Conservation (phyloP, 1,140 invertebrate species). For the Bombus fervidus region DNA sequence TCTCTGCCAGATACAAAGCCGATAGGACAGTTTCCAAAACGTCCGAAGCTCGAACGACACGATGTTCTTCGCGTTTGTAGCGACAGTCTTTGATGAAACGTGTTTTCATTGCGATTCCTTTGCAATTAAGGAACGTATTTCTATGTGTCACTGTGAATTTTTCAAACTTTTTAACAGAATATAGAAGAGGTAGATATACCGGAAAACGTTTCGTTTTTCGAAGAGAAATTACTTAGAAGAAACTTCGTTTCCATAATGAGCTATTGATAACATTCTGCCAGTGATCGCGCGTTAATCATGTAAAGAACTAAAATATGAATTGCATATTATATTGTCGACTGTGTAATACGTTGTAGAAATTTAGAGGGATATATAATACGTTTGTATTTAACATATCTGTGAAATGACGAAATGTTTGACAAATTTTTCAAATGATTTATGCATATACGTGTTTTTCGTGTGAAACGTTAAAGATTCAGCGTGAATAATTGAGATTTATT, state of each 20-base stretch:
- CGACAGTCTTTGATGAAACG: not conserved
- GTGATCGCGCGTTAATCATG: too few species aligned
- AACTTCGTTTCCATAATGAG: too few species aligned
- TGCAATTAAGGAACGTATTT: too few species aligned
- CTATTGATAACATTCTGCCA: too few species aligned
- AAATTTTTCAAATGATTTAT: not conserved
- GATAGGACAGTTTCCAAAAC: slow-evolving; percentile 18
- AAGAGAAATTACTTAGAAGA: not conserved
- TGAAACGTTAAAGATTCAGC: not conserved
- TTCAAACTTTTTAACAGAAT: too few species aligned
- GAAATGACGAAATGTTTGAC: not conserved
- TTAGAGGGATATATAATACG: too few species aligned
- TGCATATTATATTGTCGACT: too few species aligned
- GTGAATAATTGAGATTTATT: not conserved
- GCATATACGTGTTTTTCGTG: not conserved
- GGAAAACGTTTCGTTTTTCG: too few species aligned
- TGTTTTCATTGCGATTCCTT: not conserved
- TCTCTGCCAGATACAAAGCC: not conserved
- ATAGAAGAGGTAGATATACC: too few species aligned
- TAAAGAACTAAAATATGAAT: too few species aligned
- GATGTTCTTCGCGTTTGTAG: not conserved
- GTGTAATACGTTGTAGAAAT: too few species aligned
- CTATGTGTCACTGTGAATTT: too few species aligned
- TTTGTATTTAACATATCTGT: not conserved
- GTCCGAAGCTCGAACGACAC: not conserved